Evolutionary conservation across 2,888 invertebrate genomes (phyloP).

Genomic region (Lampropteryx suffumata): DNA sequence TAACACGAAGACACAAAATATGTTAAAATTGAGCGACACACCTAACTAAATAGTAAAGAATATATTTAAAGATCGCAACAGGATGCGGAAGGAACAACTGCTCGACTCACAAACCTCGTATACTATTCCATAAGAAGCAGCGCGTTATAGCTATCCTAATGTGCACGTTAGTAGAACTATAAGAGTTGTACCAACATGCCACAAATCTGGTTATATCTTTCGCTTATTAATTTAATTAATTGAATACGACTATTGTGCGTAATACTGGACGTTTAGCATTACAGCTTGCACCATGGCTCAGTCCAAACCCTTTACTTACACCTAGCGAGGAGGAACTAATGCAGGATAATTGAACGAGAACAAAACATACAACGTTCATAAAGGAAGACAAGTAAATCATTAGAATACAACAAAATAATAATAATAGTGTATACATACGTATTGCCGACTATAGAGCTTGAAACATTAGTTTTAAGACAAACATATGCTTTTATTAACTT

Average conservation of each 20-base stretch:
- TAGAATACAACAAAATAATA: no score
- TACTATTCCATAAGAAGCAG: constrained; percentile 4
- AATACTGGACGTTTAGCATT: constrained; percentile 5
- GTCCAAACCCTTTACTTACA: background rate
- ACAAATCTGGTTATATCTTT: background rate
- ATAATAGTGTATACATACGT: no score
- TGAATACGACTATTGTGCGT: constrained; percentile 2
- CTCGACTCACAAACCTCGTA: constrained; percentile 10
- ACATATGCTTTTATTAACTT: no score
- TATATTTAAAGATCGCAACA: background rate
- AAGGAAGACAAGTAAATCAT: no score
- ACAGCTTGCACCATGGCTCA: constrained; percentile 10
- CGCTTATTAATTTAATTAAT: background rate
- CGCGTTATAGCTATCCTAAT: no score
- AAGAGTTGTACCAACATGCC: no score
- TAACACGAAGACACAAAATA: constrained; percentile 2
- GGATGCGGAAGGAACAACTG: no score
- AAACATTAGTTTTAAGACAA: no score
- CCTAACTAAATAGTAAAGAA: constrained; percentile 8
- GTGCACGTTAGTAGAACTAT: background rate
- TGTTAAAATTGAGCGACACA: constrained; percentile 18
- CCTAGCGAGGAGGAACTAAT: background rate
- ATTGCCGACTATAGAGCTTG: no score
- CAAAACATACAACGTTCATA: no score
- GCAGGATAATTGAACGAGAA: background rate